phyloP scores from a whole-genome alignment of 2,113 vertebrate genomes.

The Mormoops blainvillei region DNA sequence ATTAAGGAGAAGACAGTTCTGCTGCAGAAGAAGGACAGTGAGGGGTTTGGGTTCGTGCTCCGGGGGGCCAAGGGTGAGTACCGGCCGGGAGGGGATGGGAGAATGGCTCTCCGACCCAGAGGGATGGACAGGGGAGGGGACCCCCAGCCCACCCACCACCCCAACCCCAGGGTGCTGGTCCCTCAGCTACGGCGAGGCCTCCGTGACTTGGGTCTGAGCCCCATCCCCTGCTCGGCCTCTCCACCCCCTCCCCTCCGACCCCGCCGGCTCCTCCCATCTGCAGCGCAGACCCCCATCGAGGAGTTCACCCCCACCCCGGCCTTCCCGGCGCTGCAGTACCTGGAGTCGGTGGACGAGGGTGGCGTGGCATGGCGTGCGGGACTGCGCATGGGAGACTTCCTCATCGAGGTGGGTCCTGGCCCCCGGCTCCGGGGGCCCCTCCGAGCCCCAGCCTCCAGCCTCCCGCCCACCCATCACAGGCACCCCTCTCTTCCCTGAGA shows the following conservation, averaged over 20 bases:
- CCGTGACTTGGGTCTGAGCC: constrained; percentile 72
- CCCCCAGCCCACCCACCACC: neutral
- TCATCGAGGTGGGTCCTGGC: constrained; percentile 86
- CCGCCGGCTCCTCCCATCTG: constrained; percentile 72
- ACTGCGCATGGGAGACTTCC: constrained; percentile 93
- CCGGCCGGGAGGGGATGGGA: neutral
- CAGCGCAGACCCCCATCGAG: constrained; percentile 94
- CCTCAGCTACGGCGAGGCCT: constrained; percentile 37
- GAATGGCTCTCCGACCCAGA: constrained; percentile 60
- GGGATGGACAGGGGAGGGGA: neutral
- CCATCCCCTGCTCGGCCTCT: constrained; percentile 72
- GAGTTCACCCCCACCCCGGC: constrained; percentile 94
- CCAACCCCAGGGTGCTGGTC: constrained; percentile 37
- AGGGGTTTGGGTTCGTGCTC: constrained; percentile 94
- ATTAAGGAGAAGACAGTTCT: constrained; percentile 95
- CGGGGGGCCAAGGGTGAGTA: constrained; percentile 93
- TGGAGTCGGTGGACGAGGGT: constrained; percentile 94
- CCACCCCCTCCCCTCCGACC: constrained; percentile 64
- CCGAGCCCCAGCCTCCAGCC: neutral
- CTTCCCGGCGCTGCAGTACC: constrained; percentile 92
- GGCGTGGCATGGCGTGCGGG: constrained; percentile 93
- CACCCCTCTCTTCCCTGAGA: neutral
- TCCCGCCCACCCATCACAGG: neutral
- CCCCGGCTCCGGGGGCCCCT: neutral
- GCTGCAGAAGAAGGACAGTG: constrained; percentile 95